Evolutionary conservation across 2,888 invertebrate species (phyloP), one percentile per base, ranked within the genome.

Genomic region (Idaea aversata): DNA sequence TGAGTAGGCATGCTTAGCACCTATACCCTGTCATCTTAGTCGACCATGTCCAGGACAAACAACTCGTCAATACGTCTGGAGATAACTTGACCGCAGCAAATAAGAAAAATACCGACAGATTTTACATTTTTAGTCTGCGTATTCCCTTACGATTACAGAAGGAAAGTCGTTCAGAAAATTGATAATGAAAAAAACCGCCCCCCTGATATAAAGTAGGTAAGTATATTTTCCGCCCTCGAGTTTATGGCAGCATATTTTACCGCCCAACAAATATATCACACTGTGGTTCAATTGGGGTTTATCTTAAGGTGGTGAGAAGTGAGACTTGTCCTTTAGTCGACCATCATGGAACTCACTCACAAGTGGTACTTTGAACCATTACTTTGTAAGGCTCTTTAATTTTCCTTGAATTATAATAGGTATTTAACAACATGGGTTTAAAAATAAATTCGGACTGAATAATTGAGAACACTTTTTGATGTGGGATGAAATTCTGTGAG

Each of bases 81-180:
- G 25, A 25, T 25, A 25, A 25, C 25, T 25, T 3, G 3, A 25
- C 25, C 25, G 3, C 25, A 25, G 25, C 25, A 25, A 25, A 25
- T 36, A 10, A 7, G 36, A 10, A 7, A 36, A 7, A 13, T 47
- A 10, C 13, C 47, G 47, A 13, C 47, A 7, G 47, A 47, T 47
- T 7, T 10, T 13, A 13, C 4, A 47, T 47, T 0, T 10, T 10
- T 6, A 7, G 47, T 13, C 47, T 47, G 13, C 47, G 13, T 4
- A 0, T 13, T 4, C 47, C 47, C 13, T 47, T 13, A 47, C 47
- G 47, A 47, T 47, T 47, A 13, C 47, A 10, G 47, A 10, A 47
- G 47, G 47, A 47, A 47, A 47, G 47, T 47, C 47, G 47, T 47
- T 47, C 47, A 47, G 47, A 47, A 47, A 47, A 47, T 47, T 47